Evolutionary conservation across 2,888 invertebrate genomes (phyloP), one percentile per base, ranked within the genome.

Genomic region (Caprella mutica): DNA sequence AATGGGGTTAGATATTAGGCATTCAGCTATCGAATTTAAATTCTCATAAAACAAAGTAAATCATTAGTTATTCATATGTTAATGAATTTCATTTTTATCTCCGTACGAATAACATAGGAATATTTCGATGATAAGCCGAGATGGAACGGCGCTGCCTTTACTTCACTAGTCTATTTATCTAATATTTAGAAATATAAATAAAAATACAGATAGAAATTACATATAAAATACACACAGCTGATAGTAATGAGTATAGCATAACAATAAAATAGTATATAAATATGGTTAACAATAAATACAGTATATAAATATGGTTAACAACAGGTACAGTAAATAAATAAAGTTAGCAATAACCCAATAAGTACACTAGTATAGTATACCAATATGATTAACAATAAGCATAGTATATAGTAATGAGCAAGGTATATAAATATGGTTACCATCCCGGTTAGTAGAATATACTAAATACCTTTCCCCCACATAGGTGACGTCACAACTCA

Each of bases 221-320:
- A 21, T 21, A 17, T 21, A 21, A 43, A 17, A 43, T 43, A 43
- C 23, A 43, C 14, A 43, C 23, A 43, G 14, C 19, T 43, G 23
- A 17, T 21, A 17, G 23, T 43, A 43, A 21, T 21, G 14, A 43
- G 19, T 21, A 17, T 21, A 21, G 23, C 23, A 43, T 43, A 43
- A 21, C 19, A 17, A 43, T 43, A 43, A 17, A 43, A 21, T 21
- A 17, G 23, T 43, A 43, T 17, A 43, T 43, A 43, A 17, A 43
- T 43, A 43, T 43, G 23, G 19, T 21, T 43, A 43, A 21, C 19
- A 21, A 43, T 43, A 43, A 21, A 43, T 43, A 43, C 23, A 43
- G 23, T 43, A 43, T 43, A 43, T 43, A 43, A 21, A 43, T 43
- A 43, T 43, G 23, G 35, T 35, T n/a, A 35, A 14, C 9, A 35